phyloP scores from a whole-genome alignment of 2,888 invertebrate genomes.

The Myopa testacea region DNA sequence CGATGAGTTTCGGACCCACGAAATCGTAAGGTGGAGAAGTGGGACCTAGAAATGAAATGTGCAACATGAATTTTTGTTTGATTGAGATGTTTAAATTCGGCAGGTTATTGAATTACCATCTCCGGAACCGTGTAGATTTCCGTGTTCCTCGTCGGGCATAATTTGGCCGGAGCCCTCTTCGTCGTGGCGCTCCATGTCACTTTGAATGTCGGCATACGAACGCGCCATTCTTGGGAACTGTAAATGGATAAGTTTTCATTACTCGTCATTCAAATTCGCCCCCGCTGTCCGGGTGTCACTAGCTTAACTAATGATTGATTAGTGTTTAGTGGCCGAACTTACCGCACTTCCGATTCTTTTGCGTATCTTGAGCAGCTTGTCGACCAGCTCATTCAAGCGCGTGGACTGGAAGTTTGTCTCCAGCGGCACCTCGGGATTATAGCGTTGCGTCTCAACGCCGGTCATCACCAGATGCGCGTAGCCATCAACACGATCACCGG shows the following conservation, averaged over 20 bases:
- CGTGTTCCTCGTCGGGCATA: slow-evolving; percentile 61
- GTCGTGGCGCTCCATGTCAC: slow-evolving; percentile 66
- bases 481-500: slow-evolving; percentile 66
- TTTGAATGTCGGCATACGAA: slow-evolving; percentile 65
- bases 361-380: slow-evolving; percentile 66
- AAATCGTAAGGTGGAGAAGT: slow-evolving; percentile 54
- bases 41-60: slow-evolving; percentile 34
- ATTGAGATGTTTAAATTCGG: background rate
- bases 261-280: too few species aligned
- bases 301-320: slow-evolving; percentile 18
- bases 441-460: slow-evolving; percentile 65
- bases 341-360: slow-evolving; percentile 66
- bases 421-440: slow-evolving; percentile 68
- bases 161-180: slow-evolving; percentile 64
- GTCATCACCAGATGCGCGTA: slow-evolving; percentile 65
- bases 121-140: slow-evolving; percentile 60
- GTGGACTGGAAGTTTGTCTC: slow-evolving; percentile 59
- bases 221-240: slow-evolving; percentile 61
- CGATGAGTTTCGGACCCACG: slow-evolving; percentile 52
- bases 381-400: slow-evolving; percentile 65
- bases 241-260: slow-evolving; percentile 8
- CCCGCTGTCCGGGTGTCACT: too few species aligned
- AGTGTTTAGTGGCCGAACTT: slow-evolving; percentile 44
- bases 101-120: slow-evolving; percentile 55
- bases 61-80: too few species aligned